Conservation (phyloP, 2,888 invertebrate genomes). For the Oegoconia quadripuncta region DNA sequence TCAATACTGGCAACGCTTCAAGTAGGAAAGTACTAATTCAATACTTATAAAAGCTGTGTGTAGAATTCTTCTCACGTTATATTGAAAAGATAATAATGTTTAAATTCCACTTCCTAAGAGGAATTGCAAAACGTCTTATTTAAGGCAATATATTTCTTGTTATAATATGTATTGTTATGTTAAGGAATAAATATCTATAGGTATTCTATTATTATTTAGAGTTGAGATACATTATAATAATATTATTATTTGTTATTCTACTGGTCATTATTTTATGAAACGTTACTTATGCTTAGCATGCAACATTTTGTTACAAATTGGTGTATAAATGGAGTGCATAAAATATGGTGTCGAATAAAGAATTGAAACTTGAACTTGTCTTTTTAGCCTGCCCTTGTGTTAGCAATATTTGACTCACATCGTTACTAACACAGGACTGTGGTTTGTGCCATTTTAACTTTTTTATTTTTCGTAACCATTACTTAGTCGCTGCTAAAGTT, state of each 20-base stretch:
- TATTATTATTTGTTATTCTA: slow-evolving; percentile 19
- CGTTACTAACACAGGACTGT: too few relatives aligned
- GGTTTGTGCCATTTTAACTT: too few relatives aligned
- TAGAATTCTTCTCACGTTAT: not conserved
- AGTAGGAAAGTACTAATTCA: too few relatives aligned
- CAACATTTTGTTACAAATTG: slow-evolving; percentile 77
- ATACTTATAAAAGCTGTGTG: too few relatives aligned
- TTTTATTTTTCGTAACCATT: too few relatives aligned
- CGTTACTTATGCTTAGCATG: slow-evolving; percentile 23
- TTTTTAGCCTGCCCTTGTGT: slow-evolving; percentile 22
- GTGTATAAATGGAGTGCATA: slow-evolving; percentile 70
- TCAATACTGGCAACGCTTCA: too few relatives aligned
- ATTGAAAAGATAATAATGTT: not conserved
- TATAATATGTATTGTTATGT: slow-evolving; percentile 19
- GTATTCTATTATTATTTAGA: not conserved
- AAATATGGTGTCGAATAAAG: slow-evolving; percentile 74
- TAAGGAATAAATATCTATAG: slow-evolving; percentile 8
- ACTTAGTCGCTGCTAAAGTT: too few relatives aligned
- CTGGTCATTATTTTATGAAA: slow-evolving; percentile 6
- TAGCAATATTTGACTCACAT: too few relatives aligned
- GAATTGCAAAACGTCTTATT: slow-evolving; percentile 27
- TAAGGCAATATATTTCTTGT: slow-evolving; percentile 20
- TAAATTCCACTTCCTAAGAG: slow-evolving; percentile 27
- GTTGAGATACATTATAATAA: slow-evolving; percentile 12
- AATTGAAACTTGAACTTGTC: slow-evolving; percentile 40